A percentile compares a stretch with the other conserved stretches of the same genome.
Conservation (phyloP, 2,113 vertebrate genomes). For the Mustelus asterias region DNA sequence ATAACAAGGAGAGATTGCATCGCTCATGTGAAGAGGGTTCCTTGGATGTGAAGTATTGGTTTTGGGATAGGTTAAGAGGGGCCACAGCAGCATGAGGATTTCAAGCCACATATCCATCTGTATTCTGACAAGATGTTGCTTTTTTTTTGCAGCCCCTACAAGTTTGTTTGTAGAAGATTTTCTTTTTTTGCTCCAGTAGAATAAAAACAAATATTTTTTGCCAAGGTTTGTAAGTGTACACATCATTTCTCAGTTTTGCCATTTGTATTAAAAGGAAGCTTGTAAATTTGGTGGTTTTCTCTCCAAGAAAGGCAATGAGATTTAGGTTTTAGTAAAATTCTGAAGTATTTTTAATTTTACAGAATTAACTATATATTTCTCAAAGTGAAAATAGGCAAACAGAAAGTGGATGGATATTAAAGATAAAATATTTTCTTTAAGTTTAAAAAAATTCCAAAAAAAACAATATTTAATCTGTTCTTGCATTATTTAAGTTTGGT, state of each 20-base stretch:
- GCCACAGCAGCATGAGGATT: slow-evolving; percentile 31
- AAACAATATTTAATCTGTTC: neutral
- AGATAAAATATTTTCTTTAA: neutral
- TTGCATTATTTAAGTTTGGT: neutral
- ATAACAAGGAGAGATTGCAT: slow-evolving; percentile 37
- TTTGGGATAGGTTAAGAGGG: slow-evolving; percentile 37
- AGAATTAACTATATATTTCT: neutral
- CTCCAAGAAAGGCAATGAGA: neutral
- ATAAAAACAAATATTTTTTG: neutral
- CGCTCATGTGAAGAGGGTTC: slow-evolving; percentile 32
- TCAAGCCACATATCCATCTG: slow-evolving; percentile 31
- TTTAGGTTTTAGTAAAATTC: neutral
- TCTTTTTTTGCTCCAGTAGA: neutral
- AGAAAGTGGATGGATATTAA: neutral
- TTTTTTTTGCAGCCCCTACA: neutral
- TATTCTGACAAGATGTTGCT: slow-evolving; percentile 31
- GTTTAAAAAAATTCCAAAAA: neutral
- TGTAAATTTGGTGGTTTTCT: neutral
- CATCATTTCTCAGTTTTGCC: neutral
- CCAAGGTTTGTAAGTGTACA: neutral
- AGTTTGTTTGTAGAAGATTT: neutral
- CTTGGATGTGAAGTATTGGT: slow-evolving; percentile 36
- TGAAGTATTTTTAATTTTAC: neutral
- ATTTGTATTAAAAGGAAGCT: neutral
- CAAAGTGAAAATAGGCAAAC: neutral